phyloP scores from a whole-genome alignment of 2,113 vertebrate species.

The Edolisoma coerulescens region DNA sequence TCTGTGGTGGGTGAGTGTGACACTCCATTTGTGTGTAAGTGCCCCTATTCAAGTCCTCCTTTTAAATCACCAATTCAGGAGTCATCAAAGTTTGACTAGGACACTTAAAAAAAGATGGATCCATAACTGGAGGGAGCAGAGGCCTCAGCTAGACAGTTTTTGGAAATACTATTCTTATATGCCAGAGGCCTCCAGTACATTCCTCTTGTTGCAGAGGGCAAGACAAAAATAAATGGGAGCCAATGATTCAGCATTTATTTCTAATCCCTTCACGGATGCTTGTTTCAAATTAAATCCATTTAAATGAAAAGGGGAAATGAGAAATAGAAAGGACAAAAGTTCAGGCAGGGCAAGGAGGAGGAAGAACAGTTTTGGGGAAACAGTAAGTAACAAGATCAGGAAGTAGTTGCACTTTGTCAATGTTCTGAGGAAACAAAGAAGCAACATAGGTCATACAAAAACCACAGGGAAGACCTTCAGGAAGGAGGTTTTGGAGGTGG shows the following conservation, averaged over 20 bases:
- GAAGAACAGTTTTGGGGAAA: background rate
- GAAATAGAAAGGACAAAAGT: background rate
- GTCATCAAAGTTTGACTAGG: background rate
- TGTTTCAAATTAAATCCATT: background rate
- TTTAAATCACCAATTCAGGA: background rate
- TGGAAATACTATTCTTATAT: background rate
- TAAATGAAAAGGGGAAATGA: background rate
- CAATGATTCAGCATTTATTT: background rate
- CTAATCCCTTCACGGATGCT: background rate
- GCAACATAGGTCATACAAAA: background rate
- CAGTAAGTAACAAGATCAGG: background rate
- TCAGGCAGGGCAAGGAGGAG: background rate
- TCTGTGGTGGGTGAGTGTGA: background rate
- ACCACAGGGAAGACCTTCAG: background rate
- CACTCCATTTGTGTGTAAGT: background rate
- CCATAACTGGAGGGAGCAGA: background rate
- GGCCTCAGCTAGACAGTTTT: background rate
- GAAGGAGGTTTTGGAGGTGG: background rate
- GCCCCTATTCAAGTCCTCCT: background rate
- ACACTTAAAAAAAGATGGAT: background rate
- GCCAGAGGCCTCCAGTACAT: background rate
- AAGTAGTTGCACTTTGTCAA: background rate
- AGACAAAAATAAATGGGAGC: background rate
- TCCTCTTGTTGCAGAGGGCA: background rate
- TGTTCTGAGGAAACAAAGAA: background rate